Percentiles rank a stretch among this genome's conserved stretches.
These are phyloP conservation scores for Himalopsyche anomala DNA, from an alignment of 2,888 invertebrate species.

Conservation along the genomic window DNA sequence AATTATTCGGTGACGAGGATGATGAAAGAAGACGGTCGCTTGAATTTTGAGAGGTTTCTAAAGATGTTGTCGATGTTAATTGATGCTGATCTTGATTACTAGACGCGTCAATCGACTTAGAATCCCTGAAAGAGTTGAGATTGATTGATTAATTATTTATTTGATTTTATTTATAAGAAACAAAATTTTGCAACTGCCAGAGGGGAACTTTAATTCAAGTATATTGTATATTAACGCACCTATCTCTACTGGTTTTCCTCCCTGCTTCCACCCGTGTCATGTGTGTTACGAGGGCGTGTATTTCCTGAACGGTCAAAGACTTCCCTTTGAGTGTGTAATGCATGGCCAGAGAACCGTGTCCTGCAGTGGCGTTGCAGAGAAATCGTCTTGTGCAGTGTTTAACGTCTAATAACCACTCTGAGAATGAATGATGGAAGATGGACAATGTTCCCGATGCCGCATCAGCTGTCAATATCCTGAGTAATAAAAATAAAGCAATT, in stretches of 20 bases:
- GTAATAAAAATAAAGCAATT: neutral
- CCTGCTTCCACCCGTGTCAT: conserved; percentile 79
- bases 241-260: conserved; percentile 74
- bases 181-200: neutral
- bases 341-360: conserved; percentile 92
- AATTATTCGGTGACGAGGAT: neutral
- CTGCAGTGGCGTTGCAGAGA: conserved; percentile 90
- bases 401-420: conserved; percentile 97
- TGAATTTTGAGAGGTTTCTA: neutral
- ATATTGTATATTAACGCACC: neutral
- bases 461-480: conserved; percentile 76
- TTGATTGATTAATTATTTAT: too few relatives aligned
- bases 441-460: conserved; percentile 80
- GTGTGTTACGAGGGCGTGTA: conserved; percentile 85
- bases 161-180: neutral
- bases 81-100: conserved; percentile 46
- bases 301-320: conserved; percentile 83
- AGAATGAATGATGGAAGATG: conserved; percentile 96
- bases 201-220: too few relatives aligned
- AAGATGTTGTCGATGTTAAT: conserved; percentile 14
- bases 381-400: conserved; percentile 98
- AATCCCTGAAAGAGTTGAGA: conserved; percentile 63
- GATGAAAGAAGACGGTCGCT: conserved; percentile 2
- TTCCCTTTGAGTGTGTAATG: conserved; percentile 85
- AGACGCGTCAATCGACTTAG: conserved; percentile 66